A percentile compares a stretch with the other conserved stretches of the same genome.
phyloP scores from a whole-genome alignment of 2,888 invertebrate species.

The Arge pagana region DNA sequence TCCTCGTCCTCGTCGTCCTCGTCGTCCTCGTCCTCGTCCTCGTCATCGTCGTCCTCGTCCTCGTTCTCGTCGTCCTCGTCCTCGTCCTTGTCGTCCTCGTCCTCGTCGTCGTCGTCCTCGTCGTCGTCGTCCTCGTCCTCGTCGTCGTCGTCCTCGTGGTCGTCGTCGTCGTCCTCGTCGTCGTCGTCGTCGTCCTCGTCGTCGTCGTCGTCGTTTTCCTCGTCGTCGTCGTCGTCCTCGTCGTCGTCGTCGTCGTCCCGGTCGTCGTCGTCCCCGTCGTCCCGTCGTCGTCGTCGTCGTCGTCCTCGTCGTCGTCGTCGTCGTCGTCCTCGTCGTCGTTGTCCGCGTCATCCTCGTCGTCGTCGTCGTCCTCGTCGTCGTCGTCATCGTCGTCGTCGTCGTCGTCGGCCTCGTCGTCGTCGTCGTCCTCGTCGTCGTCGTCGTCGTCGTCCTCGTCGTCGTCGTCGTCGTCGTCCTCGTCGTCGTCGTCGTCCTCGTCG shows the following conservation, averaged over 20 bases:
- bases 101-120: not conserved
- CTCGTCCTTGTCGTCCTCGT: no score
- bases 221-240: not conserved
- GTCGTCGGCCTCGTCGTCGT: no score
- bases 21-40: not conserved
- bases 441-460: not conserved
- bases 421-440: not conserved
- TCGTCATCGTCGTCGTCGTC: not conserved
- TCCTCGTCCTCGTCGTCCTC: not conserved
- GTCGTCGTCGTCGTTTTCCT: no score
- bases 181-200: not conserved
- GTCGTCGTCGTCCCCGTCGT: not conserved
- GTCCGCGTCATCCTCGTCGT: not conserved
- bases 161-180: not conserved
- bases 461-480: not conserved
- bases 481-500: not conserved
- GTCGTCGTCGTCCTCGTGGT: not conserved
- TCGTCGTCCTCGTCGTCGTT: not conserved
- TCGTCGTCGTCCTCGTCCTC: not conserved
- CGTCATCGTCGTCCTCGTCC: no score
- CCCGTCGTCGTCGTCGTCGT: not conserved
- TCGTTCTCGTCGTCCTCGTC: no score
- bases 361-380: not conserved
- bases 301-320: not conserved
- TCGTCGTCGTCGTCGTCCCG: not conserved